Conservation (phyloP, 2,113 vertebrate genomes). For the Mustelus asterias region DNA sequence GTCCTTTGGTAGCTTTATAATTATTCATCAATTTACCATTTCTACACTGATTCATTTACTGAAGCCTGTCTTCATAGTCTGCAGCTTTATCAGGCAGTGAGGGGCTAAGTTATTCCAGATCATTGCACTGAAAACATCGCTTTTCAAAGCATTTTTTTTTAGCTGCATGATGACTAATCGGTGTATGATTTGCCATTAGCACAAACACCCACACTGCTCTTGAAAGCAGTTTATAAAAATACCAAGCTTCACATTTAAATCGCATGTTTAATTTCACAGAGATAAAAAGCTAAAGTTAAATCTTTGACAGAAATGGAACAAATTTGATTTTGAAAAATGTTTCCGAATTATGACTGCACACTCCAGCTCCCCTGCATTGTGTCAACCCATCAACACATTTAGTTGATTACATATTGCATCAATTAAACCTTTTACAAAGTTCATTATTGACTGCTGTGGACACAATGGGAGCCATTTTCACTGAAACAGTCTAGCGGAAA, state of each 20-base stretch:
- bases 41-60: neutral
- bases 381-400: neutral
- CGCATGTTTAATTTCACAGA: neutral
- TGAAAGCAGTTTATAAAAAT: slow-evolving; percentile 17
- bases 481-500: neutral
- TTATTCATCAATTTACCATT: slow-evolving; percentile 28
- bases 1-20: slow-evolving; percentile 13
- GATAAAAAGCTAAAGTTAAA: neutral
- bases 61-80: slow-evolving; percentile 9
- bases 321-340: neutral
- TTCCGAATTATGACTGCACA: neutral
- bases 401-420: neutral
- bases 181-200: neutral
- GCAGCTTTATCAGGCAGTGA: neutral
- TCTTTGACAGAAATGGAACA: slow-evolving; percentile 18
- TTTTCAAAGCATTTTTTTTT: slow-evolving; percentile 1
- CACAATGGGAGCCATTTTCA: neutral
- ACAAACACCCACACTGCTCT: slow-evolving; percentile 7
- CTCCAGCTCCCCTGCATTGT: neutral
- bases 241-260: slow-evolving; percentile 22
- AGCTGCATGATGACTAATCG: slow-evolving; percentile 7
- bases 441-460: neutral
- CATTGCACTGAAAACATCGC: neutral
- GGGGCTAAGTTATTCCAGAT: neutral
- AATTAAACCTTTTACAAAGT: neutral